phyloP scores from a whole-genome alignment of 2,888 invertebrate genomes.

The Platerodrilus igneus region DNA sequence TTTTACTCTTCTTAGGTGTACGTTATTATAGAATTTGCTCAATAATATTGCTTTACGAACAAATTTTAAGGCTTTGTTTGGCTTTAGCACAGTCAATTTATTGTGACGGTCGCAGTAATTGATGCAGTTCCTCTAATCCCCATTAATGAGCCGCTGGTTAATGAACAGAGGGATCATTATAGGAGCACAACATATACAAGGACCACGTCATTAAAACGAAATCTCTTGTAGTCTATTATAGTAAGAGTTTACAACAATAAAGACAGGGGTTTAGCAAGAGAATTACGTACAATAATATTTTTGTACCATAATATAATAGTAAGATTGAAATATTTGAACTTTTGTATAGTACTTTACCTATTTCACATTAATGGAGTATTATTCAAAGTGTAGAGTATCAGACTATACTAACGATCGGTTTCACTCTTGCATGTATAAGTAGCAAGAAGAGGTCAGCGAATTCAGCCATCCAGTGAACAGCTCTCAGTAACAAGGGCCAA shows the following conservation, averaged over 20 bases:
- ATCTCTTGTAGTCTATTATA: conserved; percentile 39
- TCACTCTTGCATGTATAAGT: conserved; percentile 19
- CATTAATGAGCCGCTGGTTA: conserved; percentile 45
- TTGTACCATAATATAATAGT: no score
- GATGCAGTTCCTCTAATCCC: conserved; percentile 29
- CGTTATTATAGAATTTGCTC: no score
- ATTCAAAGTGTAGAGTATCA: conserved; percentile 8
- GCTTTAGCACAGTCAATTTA: conserved; percentile 10
- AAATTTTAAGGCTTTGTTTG: neutral
- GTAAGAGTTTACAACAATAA: conserved; percentile 35
- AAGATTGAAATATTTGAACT: no score
- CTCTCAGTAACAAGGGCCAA: conserved; percentile 29
- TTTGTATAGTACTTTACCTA: no score
- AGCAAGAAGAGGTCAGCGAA: conserved; percentile 24
- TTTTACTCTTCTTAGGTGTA: conserved; percentile 33
- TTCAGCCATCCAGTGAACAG: conserved; percentile 21
- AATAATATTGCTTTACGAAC: neutral
- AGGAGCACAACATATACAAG: conserved; percentile 39
- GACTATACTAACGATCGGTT: conserved; percentile 17
- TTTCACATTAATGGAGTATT: neutral
- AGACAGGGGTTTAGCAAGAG: no score
- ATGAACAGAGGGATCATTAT: conserved; percentile 46
- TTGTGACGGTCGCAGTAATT: conserved; percentile 19
- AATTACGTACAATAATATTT: no score
- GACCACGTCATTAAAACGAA: conserved; percentile 39